Evolutionary conservation across 2,888 invertebrate species (phyloP), one percentile per base, ranked within the genome.

Genomic region (Homarus gammarus): DNA sequence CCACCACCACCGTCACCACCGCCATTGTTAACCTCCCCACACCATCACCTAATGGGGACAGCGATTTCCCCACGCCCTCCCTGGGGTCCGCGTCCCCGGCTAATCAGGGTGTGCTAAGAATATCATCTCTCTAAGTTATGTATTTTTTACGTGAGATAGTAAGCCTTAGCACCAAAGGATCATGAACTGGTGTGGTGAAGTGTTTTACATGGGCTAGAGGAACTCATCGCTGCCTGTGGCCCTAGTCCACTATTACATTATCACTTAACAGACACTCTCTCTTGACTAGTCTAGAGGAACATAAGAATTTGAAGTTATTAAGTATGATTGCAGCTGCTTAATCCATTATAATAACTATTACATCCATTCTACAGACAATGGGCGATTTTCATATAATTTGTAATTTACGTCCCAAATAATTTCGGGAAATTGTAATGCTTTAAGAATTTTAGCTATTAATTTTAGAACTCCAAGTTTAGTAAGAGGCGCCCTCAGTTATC

Each of bases 1-100:
- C 90, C n/a, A 87, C 90, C 12, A 90, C 87, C 61, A 87, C 90
- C 38, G 90, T 90, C 31, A 90, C 90, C 22, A 90, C 90, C 5
- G 90, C 90, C 70, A 87, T 90, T 38, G 84, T 90, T 56, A 90
- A 87, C 79, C 79, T 90, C 27, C 87, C 90, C 49, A 87, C 90
- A 31, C 87, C 90, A 18, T 79, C 87, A 56, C 90, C 90, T 31
- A 87, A 77, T n/a, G 90, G 87, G 27, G 87, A 88, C 31, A 68
- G 88, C 38, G 88, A 88, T 33, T 79, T 86, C 44, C 79, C 86
- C 36, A n/a, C 86, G 49, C 51, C 79, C 22, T 36, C 77, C 33
- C 44, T 85, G 22, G 77, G 77, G n/a, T 64, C 64, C 8, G 44
- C 88, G 36, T 75, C 84, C 36, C 84, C 88, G 22, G 73, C 77